Evolutionary conservation across 1,140 invertebrate genomes (phyloP).

Genomic region (Aphidius gifuensis): DNA sequence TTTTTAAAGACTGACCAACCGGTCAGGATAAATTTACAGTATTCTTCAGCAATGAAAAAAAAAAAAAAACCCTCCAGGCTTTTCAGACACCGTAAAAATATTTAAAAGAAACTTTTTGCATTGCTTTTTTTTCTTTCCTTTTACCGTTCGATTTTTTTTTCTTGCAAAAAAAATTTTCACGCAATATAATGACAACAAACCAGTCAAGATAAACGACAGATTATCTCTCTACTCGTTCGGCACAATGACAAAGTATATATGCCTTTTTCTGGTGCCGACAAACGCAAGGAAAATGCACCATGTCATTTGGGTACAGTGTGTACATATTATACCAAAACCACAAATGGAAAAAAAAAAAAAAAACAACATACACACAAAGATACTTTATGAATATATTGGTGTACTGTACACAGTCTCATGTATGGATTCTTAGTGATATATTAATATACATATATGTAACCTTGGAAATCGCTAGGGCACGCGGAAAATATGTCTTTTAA

Average conservation of each 20-base stretch:
- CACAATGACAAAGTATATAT: constrained; percentile 29
- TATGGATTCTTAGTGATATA: constrained; percentile 18
- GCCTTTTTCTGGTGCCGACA: constrained; percentile 25
- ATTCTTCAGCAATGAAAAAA: no score
- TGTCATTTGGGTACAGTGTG: constrained; percentile 24
- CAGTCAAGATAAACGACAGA: constrained; percentile 16
- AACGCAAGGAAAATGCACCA: constrained; percentile 26
- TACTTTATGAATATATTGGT: constrained; percentile 26
- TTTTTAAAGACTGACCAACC: not conserved
- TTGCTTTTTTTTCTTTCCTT: no score
- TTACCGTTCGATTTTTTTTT: no score
- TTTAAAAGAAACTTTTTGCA: no score
- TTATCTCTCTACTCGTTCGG: constrained; percentile 1
- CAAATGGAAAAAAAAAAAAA: constrained; percentile 16
- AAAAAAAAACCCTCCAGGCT: no score
- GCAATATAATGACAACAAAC: constrained; percentile 11
- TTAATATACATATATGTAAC: constrained; percentile 13
- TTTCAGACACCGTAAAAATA: no score
- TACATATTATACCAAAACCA: constrained; percentile 12
- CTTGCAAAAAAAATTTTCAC: no score
- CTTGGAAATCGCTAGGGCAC: not conserved
- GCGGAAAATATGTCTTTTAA: constrained; percentile 25
- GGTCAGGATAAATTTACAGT: no score
- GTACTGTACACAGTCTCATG: constrained; percentile 25
- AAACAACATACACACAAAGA: constrained; percentile 1